Conservation (phyloP, 2,797 vertebrate genomes). For the Calcarius lapponicus region DNA sequence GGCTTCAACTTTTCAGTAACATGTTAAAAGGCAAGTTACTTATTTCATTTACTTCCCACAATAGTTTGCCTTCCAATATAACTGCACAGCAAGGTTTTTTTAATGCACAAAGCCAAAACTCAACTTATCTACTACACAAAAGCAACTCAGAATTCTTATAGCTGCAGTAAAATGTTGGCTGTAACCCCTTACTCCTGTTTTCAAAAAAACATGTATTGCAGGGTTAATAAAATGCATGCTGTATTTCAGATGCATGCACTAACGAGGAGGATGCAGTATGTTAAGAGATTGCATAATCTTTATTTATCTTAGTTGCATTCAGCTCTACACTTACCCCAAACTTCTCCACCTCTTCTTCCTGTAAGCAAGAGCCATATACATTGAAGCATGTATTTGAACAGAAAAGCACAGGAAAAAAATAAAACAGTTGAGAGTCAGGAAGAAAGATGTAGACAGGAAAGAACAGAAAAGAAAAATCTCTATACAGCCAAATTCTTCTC, state of each 20-base stretch:
- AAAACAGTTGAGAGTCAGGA: conserved; percentile 78
- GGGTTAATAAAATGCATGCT: conserved; percentile 83
- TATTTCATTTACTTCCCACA: background rate
- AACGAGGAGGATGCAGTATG: conserved; percentile 79
- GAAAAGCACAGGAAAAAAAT: conserved; percentile 82
- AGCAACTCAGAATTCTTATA: conserved; percentile 10
- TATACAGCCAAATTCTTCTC: conserved; percentile 64
- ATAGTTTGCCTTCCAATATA: background rate
- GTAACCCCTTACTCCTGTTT: conserved; percentile 14
- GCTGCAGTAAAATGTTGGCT: background rate
- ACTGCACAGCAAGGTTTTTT: background rate
- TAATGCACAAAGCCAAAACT: conserved; percentile 31
- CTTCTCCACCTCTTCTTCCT: conserved; percentile 99
- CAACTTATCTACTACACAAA: background rate
- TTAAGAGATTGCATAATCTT: conserved; percentile 76
- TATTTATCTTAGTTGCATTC: conserved; percentile 75
- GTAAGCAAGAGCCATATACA: conserved; percentile 95
- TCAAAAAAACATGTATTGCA: conserved; percentile 59
- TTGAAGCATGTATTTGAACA: conserved; percentile 92
- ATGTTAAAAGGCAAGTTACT: background rate
- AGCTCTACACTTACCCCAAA: conserved; percentile 96
- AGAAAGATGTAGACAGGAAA: conserved; percentile 78
- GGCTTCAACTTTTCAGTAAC: background rate
- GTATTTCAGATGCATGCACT: conserved; percentile 76
- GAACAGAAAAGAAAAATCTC: conserved; percentile 74